Percentiles rank a stretch among this genome's conserved stretches.
These are phyloP conservation scores for Smittia sp. DNA, from an alignment of 2,888 invertebrate genomes.

Conservation along the genomic window DNA sequence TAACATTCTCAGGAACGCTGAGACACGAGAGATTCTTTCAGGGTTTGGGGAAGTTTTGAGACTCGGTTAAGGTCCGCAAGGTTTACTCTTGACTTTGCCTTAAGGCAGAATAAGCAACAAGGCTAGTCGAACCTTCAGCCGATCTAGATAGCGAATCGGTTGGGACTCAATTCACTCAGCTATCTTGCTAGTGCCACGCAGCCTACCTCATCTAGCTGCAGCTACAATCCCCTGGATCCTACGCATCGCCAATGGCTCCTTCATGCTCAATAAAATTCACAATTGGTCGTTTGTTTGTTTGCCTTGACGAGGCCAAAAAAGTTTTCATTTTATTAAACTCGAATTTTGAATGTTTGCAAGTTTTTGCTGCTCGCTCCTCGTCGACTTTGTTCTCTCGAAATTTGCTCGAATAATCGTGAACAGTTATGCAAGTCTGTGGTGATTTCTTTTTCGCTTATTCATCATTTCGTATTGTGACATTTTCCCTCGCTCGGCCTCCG, in stretches of 20 bases:
- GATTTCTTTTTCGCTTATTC: slow-evolving; percentile 21
- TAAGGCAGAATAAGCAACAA: too few relatives aligned
- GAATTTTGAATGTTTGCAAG: slow-evolving; percentile 35
- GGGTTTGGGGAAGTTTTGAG: too few relatives aligned
- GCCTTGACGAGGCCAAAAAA: not conserved
- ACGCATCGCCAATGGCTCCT: slow-evolving; percentile 5
- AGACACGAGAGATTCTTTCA: not conserved
- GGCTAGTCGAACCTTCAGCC: too few relatives aligned
- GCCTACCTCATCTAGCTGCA: too few relatives aligned
- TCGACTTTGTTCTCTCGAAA: slow-evolving; percentile 10
- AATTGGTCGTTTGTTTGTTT: slow-evolving; percentile 3
- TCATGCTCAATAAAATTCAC: slow-evolving; percentile 7
- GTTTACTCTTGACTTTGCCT: too few relatives aligned
- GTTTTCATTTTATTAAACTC: slow-evolving; percentile 6
- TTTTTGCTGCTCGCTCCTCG: slow-evolving; percentile 9
- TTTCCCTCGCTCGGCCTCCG: not conserved
- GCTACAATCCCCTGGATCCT: too few relatives aligned
- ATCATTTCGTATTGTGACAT: slow-evolving; percentile 7
- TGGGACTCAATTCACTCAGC: too few relatives aligned
- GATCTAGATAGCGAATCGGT: too few relatives aligned
- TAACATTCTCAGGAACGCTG: not conserved
- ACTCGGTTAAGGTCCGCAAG: too few relatives aligned
- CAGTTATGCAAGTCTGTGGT: slow-evolving; percentile 16
- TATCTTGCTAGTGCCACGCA: too few relatives aligned
- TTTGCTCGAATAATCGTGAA: slow-evolving; percentile 1